These are phyloP conservation scores for Drosophila diplacantha DNA, from an alignment of 2,888 invertebrate genomes.

Conservation along the genomic window DNA sequence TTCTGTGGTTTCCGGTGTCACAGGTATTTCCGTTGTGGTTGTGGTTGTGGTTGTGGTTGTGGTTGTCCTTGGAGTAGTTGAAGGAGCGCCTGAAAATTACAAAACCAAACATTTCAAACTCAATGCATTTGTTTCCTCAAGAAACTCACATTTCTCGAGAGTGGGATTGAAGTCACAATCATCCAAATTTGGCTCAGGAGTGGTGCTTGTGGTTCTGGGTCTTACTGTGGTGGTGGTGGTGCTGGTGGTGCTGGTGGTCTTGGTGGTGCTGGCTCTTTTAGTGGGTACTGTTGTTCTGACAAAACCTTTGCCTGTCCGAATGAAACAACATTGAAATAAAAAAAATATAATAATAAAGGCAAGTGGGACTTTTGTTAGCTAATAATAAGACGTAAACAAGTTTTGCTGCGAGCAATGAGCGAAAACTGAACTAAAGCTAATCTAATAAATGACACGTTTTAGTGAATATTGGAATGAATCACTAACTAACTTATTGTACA, in stretches of 20 bases:
- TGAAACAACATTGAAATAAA: neutral
- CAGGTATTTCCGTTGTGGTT: no score
- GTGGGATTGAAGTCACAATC: slow-evolving; percentile 32
- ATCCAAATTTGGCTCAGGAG: neutral
- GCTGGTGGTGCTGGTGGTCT: neutral
- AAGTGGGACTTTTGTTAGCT: neutral
- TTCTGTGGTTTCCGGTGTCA: no score
- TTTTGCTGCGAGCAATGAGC: neutral
- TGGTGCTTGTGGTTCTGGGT: slow-evolving; percentile 1
- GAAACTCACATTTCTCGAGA: slow-evolving; percentile 19
- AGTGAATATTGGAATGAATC: neutral
- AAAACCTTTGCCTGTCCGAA: neutral
- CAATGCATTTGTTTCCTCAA: neutral
- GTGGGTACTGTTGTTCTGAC: neutral
- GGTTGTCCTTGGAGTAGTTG: slow-evolving; percentile 3
- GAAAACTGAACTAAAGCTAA: neutral
- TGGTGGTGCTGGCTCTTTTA: neutral
- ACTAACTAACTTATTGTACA: neutral
- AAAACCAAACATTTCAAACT: neutral
- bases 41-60: slow-evolving; percentile 5
- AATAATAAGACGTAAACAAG: neutral
- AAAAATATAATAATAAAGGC: neutral
- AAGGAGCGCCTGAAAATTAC: slow-evolving; percentile 7
- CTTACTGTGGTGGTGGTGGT: slow-evolving; percentile 1
- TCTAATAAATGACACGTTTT: neutral